phyloP scores from a whole-genome alignment of 2,888 invertebrate genomes.

The Chirona hameri region DNA sequence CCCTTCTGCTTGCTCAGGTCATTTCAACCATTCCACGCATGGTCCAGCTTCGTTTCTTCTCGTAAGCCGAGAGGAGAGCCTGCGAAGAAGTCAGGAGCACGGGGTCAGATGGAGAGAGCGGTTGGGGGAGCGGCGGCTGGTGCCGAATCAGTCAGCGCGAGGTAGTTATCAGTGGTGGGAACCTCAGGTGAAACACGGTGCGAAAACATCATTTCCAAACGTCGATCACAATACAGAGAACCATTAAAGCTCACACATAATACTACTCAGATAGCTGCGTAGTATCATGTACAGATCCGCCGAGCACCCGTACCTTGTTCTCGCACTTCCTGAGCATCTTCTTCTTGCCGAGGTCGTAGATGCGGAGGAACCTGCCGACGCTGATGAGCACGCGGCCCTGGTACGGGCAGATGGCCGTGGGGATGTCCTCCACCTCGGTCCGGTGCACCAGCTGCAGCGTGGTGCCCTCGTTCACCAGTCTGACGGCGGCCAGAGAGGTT shows the following conservation, averaged over 20 bases:
- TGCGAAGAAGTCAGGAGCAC: too few species aligned
- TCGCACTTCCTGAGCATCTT: constrained; percentile 96
- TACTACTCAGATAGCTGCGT: background rate
- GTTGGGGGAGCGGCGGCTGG: too few species aligned
- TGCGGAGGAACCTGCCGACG: too few species aligned
- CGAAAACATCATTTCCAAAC: background rate
- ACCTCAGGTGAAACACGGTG: constrained; percentile 1
- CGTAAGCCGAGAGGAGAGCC: too few species aligned
- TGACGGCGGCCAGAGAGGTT: too few species aligned
- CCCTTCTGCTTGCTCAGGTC: too few species aligned
- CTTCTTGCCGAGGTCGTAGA: constrained; percentile 96
- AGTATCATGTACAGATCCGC: too few species aligned
- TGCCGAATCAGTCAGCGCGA: background rate
- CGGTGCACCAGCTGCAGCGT: constrained; percentile 90
- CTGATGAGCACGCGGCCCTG: constrained; percentile 85
- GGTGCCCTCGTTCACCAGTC: constrained; percentile 61
- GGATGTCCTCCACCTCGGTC: constrained; percentile 88
- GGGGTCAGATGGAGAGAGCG: too few species aligned
- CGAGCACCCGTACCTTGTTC: constrained; percentile 65
- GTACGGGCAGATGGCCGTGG: constrained; percentile 81
- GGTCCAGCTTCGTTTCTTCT: too few species aligned
- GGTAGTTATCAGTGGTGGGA: background rate
- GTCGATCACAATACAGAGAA: background rate
- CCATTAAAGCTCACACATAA: background rate
- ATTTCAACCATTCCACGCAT: too few species aligned